phyloP scores from a whole-genome alignment of 2,113 vertebrate species.

The Passer montanus region DNA sequence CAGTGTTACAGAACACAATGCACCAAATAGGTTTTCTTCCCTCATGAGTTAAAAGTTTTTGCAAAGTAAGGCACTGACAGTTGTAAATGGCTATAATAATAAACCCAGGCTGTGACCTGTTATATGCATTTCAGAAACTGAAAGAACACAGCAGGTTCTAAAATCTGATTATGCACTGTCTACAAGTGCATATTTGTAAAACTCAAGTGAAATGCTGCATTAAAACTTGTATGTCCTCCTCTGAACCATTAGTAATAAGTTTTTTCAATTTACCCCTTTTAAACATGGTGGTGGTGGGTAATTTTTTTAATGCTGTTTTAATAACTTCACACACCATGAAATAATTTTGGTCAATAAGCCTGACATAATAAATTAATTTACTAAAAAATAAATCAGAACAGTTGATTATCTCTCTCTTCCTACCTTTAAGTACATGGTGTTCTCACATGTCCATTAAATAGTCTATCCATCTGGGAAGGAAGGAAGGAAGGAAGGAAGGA shows the following conservation, averaged over 20 bases:
- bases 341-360: not conserved
- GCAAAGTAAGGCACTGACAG: not conserved
- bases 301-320: not conserved
- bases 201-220: not conserved
- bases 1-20: not conserved
- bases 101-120: not conserved
- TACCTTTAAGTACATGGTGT: not conserved
- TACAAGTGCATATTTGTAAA: not conserved
- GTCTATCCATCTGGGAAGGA: not conserved
- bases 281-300: not conserved
- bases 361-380: not conserved
- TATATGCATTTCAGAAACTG: not conserved
- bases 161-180: not conserved
- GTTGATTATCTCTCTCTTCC: not conserved
- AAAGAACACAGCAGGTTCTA: not conserved
- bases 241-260: not conserved
- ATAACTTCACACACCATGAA: not conserved
- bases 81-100: not conserved
- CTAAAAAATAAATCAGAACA: not conserved
- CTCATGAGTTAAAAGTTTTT: not conserved
- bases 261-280: not conserved
- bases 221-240: not conserved
- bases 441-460: not conserved
- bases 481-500: not conserved
- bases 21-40: not conserved